phyloP scores from a whole-genome alignment of 2,797 vertebrate species.

The Sebastes miniatus region DNA sequence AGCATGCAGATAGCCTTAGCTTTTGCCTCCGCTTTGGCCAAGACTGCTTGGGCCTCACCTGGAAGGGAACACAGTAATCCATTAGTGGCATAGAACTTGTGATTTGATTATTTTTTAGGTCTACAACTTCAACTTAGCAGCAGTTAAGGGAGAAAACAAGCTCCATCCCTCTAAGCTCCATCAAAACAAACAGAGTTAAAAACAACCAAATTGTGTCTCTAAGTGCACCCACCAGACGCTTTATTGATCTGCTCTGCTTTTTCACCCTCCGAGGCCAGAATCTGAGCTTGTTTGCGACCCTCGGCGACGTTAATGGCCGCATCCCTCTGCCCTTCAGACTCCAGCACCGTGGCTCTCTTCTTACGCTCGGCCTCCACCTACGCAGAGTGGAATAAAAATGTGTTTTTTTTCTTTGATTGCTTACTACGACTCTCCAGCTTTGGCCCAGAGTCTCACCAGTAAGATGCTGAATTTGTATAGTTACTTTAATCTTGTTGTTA shows the following conservation, averaged over 20 bases:
- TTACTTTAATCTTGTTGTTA: too few relatives aligned
- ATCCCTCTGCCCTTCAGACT: slow-evolving; percentile 94
- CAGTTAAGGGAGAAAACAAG: not conserved
- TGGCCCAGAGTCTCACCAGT: not conserved
- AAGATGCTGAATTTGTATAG: too few relatives aligned
- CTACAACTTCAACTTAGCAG: not conserved
- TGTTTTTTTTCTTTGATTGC: not conserved
- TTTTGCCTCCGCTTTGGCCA: slow-evolving; percentile 93
- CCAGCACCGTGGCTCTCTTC: slow-evolving; percentile 94
- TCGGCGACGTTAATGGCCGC: slow-evolving; percentile 94
- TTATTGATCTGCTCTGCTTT: slow-evolving; percentile 93
- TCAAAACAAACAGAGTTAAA: not conserved
- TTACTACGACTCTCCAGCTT: not conserved
- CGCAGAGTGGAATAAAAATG: not conserved
- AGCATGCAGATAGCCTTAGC: slow-evolving; percentile 90
- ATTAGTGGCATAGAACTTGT: not conserved
- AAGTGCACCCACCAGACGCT: slow-evolving; percentile 84
- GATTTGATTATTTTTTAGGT: not conserved
- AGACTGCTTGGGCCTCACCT: slow-evolving; percentile 93
- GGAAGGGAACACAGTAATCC: not conserved
- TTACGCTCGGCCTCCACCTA: slow-evolving; percentile 95
- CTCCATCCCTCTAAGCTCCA: not conserved
- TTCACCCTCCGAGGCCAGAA: slow-evolving; percentile 93
- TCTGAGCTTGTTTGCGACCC: slow-evolving; percentile 93
- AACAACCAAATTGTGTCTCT: not conserved